Evolutionary conservation across 2,888 invertebrate species (phyloP).

Genomic region (Troglohyphantes excavatus): DNA sequence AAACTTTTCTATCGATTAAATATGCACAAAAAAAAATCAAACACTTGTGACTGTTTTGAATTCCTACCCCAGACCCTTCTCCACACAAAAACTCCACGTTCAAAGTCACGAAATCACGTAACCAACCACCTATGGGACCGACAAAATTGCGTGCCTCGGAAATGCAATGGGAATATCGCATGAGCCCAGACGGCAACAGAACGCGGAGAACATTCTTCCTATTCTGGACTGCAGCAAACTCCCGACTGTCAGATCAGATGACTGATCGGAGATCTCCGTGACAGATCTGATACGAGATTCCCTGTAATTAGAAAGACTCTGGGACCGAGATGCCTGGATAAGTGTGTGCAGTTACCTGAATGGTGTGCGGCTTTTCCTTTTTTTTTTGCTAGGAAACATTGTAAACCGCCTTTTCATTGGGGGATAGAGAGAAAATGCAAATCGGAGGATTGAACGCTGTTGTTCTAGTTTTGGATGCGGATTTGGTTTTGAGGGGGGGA

Average conservation of each 20-base stretch:
- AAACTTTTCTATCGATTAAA: too few species aligned
- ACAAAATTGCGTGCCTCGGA: constrained; percentile 16
- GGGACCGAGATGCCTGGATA: background rate
- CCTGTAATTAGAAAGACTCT: constrained; percentile 8
- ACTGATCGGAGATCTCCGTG: constrained; percentile 59
- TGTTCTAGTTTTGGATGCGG: too few species aligned
- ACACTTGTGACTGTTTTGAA: too few species aligned
- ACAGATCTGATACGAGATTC: constrained; percentile 39
- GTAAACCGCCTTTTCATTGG: background rate
- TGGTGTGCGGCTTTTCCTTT: background rate
- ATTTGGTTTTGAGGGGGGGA: too few species aligned
- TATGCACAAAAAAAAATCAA: too few species aligned
- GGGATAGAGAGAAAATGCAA: too few species aligned
- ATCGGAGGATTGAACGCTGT: too few species aligned
- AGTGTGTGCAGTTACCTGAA: constrained; percentile 13
- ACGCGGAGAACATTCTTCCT: background rate
- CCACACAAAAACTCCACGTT: too few species aligned
- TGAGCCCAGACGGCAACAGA: too few species aligned
- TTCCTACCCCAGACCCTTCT: too few species aligned
- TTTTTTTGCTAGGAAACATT: background rate
- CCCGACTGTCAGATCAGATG: constrained; percentile 38
- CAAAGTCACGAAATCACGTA: constrained; percentile 52
- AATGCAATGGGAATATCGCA: constrained; percentile 46
- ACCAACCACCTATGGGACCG: background rate
- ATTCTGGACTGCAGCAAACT: constrained; percentile 19